These are phyloP conservation scores for Zelleria hepariella DNA, from an alignment of 2,888 invertebrate species.

Conservation along the genomic window DNA sequence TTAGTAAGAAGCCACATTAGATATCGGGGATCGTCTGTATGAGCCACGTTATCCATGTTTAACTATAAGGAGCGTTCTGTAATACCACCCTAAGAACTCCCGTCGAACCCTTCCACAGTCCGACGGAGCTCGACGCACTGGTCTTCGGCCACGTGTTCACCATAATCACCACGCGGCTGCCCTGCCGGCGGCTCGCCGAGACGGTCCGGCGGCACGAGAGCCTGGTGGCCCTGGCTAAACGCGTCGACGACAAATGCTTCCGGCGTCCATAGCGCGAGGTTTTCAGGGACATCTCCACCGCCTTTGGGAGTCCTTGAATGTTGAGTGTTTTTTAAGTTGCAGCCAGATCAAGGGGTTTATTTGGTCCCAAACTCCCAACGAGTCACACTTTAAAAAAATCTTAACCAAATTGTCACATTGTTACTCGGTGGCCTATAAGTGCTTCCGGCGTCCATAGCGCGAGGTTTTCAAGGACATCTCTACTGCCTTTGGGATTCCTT, in stretches of 20 bases:
- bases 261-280: slow-evolving; percentile 62
- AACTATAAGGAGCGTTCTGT: no score
- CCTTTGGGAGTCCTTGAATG: slow-evolving; percentile 58
- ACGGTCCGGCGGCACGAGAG: slow-evolving; percentile 82
- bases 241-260: slow-evolving; percentile 88
- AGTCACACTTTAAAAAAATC: no score
- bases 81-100: no score
- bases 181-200: slow-evolving; percentile 84
- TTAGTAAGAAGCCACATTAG: no score
- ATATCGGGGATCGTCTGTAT: no score
- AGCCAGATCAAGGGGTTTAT: no score
- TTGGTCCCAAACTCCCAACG: no score
- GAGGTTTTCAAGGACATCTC: slow-evolving; percentile 63
- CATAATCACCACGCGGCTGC: slow-evolving; percentile 90
- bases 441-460: slow-evolving; percentile 73
- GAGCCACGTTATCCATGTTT: no score
- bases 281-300: slow-evolving; percentile 61
- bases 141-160: slow-evolving; percentile 98
- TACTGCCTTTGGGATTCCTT: slow-evolving; percentile 54
- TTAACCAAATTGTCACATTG: no score
- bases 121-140: slow-evolving; percentile 95
- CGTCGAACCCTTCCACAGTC: slow-evolving; percentile 74
- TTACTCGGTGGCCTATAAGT: no score
- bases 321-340: no score
- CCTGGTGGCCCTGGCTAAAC: slow-evolving; percentile 85